These are phyloP conservation scores for Notocelia uddmanniana DNA, from an alignment of 2,888 invertebrate genomes.

Conservation along the genomic window DNA sequence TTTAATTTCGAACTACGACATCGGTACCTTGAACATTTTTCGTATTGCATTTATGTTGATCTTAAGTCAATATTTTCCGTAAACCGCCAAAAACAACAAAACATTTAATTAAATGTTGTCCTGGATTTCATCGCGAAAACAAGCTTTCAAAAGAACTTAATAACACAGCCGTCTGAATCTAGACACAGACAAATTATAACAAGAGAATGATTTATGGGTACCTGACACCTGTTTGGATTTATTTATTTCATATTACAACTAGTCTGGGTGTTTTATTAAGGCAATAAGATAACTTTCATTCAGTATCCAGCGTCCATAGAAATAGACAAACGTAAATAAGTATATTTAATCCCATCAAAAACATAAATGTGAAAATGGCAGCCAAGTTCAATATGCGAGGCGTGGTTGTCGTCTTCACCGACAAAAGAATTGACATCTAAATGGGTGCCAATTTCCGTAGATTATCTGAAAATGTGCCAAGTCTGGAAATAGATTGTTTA, in stretches of 20 bases:
- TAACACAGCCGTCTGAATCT: conserved; percentile 27
- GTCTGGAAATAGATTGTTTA: no score
- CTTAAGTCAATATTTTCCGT: background rate
- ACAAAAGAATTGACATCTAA: no score
- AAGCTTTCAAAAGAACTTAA: conserved; percentile 25
- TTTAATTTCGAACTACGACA: background rate
- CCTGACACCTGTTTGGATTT: conserved; percentile 34
- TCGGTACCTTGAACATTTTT: background rate
- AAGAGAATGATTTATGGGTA: conserved; percentile 40
- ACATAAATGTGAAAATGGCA: no score
- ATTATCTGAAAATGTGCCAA: no score
- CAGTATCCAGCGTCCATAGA: no score
- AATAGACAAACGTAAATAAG: no score
- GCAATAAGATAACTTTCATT: no score
- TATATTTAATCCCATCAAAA: no score
- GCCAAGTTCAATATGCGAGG: no score
- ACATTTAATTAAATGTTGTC: background rate
- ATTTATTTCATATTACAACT: conserved; percentile 3
- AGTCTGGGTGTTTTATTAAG: background rate
- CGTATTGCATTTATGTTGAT: background rate
- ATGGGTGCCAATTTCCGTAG: no score
- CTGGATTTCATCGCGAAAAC: background rate
- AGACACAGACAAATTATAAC: conserved; percentile 45
- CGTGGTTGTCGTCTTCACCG: no score
- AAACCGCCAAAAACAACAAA: background rate